A percentile compares a stretch with the other conserved stretches of the same genome.
phyloP scores from a whole-genome alignment of 1,140 invertebrate species.

The Drosophila chauvacae region DNA sequence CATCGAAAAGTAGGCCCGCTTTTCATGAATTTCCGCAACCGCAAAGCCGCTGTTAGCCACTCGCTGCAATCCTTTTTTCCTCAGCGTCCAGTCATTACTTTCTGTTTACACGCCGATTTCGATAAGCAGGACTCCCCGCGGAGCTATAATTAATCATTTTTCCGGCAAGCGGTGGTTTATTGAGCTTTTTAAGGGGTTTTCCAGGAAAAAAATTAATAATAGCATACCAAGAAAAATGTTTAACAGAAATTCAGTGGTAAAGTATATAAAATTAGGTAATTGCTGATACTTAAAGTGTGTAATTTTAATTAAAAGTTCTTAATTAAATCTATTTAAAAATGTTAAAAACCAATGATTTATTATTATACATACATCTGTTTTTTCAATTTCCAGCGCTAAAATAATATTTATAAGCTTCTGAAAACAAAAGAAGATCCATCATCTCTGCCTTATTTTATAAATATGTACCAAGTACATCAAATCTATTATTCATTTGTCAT shows the following conservation, averaged over 20 bases:
- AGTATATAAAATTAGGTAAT: neutral
- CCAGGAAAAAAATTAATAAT: neutral
- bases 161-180: neutral
- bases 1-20: slow-evolving; percentile 6
- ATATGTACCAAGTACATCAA: neutral
- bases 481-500: neutral
- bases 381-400: neutral
- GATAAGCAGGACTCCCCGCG: slow-evolving; percentile 23
- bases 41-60: slow-evolving; percentile 11
- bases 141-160: slow-evolving; percentile 48
- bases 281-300: too few relatives aligned
- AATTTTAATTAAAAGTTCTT: neutral
- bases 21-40: slow-evolving; percentile 11
- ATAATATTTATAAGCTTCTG: neutral
- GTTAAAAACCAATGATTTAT: too few relatives aligned
- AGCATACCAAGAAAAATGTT: neutral
- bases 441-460: too few relatives aligned
- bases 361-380: neutral
- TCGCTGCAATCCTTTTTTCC: slow-evolving; percentile 10
- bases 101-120: slow-evolving; percentile 42
- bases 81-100: slow-evolving; percentile 24
- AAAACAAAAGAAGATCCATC: neutral
- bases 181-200: neutral
- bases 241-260: neutral
- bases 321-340: neutral